phyloP scores from a whole-genome alignment of 2,888 invertebrate species.

The Hesperia comma region DNA sequence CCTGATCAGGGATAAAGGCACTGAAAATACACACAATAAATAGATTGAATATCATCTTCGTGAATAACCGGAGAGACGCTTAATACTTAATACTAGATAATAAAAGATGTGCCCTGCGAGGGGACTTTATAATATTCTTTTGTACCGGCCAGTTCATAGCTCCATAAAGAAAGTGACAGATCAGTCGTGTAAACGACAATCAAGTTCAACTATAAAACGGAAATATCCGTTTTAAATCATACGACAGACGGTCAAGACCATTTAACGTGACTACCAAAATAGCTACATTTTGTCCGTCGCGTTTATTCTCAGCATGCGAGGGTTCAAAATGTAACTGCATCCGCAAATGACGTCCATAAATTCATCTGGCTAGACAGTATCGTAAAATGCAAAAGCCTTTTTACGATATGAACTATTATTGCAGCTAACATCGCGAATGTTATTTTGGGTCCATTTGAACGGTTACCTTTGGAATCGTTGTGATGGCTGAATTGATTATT shows the following conservation, averaged over 20 bases:
- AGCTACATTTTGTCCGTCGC: background rate
- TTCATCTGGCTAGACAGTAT: slow-evolving; percentile 65
- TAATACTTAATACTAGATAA: too few relatives aligned
- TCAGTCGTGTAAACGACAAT: slow-evolving; percentile 18
- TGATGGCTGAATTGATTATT: slow-evolving; percentile 21
- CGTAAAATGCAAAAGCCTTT: slow-evolving; percentile 56
- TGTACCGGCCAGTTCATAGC: background rate
- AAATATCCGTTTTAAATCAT: slow-evolving; percentile 35
- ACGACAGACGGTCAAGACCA: slow-evolving; percentile 18
- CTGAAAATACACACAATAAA: too few relatives aligned
- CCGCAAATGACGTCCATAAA: slow-evolving; percentile 50
- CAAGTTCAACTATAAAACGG: slow-evolving; percentile 32
- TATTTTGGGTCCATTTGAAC: slow-evolving; percentile 13
- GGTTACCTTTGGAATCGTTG: slow-evolving; percentile 9
- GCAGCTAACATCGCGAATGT: slow-evolving; percentile 51
- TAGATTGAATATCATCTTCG: too few relatives aligned
- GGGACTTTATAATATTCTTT: background rate
- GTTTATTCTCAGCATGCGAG: slow-evolving; percentile 37
- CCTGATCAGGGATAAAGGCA: too few relatives aligned
- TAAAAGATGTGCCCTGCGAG: too few relatives aligned
- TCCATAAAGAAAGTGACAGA: slow-evolving; percentile 12
- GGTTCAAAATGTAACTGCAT: slow-evolving; percentile 50
- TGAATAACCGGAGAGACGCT: too few relatives aligned
- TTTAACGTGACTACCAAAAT: slow-evolving; percentile 12
- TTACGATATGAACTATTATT: slow-evolving; percentile 63